phyloP scores from a whole-genome alignment of 1,140 invertebrate species.

The Orchesella cincta region DNA sequence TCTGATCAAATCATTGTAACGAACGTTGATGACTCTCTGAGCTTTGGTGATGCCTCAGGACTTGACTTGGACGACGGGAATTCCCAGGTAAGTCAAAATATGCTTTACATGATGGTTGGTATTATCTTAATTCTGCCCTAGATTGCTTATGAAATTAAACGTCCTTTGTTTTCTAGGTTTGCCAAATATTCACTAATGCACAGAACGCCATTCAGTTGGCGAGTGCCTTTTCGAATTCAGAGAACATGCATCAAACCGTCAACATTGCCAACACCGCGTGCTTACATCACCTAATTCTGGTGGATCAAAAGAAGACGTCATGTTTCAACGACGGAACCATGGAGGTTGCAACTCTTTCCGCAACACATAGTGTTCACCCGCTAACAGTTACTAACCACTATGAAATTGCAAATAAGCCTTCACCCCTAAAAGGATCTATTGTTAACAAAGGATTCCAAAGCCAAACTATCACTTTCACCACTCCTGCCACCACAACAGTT shows the following conservation, averaged over 20 bases:
- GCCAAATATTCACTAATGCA: slow-evolving; percentile 39
- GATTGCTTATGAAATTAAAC: background rate
- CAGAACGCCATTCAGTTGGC: slow-evolving; percentile 34
- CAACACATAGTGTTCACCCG: background rate
- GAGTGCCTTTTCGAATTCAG: background rate
- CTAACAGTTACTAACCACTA: background rate
- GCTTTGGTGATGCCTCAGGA: slow-evolving; percentile 34
- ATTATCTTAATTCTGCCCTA: background rate
- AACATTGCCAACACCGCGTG: background rate
- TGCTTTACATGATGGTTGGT: background rate
- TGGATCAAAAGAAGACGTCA: slow-evolving; percentile 25
- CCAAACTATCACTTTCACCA: background rate
- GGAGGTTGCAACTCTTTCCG: too few species aligned
- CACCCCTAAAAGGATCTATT: background rate
- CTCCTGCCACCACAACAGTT: background rate
- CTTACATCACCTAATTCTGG: too few species aligned
- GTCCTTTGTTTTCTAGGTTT: slow-evolving; percentile 35
- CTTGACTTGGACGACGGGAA: slow-evolving; percentile 44
- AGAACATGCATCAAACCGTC: slow-evolving; percentile 1
- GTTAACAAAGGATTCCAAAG: background rate
- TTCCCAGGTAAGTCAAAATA: slow-evolving; percentile 30
- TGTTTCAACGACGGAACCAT: slow-evolving; percentile 26
- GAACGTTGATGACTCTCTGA: slow-evolving; percentile 43
- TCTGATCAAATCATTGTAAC: slow-evolving; percentile 44
- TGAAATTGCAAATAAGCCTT: background rate